Evolutionary conservation across 1,140 invertebrate species (phyloP), one percentile per base, ranked within the genome.

Genomic region (Ridgeia piscesae): DNA sequence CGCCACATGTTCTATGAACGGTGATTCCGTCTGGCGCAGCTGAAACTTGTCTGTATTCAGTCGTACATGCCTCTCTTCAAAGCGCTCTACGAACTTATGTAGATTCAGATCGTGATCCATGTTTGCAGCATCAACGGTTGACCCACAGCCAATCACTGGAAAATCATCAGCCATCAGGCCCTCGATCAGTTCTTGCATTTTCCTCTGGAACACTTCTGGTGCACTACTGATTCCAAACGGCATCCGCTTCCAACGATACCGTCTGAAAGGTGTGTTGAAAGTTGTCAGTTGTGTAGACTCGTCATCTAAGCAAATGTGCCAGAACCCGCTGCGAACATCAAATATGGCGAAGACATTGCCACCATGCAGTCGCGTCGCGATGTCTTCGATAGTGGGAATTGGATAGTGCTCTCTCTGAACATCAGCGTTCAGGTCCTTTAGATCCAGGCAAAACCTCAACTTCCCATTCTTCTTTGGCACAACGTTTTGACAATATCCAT

Each of bases 131-230:
- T 8, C 92, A 11, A 91, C 21, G 92, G 91, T 92, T 35, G 34
- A n/a, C 0, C 33, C 35, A 34, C 35, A n/a, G 8, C 91, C 35
- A 35, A 34, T 34, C 17, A 95, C 94, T 11, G 94, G 58, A 4
- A 93, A 92, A 33, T 91, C 89, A 21, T 94, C 93, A 27, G 92
- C 92, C 34, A 89, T 34, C 33, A 94, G 92, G 93, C 94, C 95
- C 34, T 93, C 14, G 34, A 96, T 92, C 42, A 95, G 91, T 4
- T 94, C 91, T 92, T 96, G 95, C 92, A 96, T 96, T 6, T 94
- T 94, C 50, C 94, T 93, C 93, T 96, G 95, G 93, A 96, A 96
- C 42, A 96, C 96, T 35, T 95, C 96, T 48, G 96, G 96, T 17
- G 92, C 92, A 2, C 91, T 93, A 9, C 89, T 92, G 33, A 94